Evolutionary conservation across 2,113 vertebrate species (phyloP), one percentile per base, ranked within the genome.

Genomic region (Callocephalon fimbriatum): DNA sequence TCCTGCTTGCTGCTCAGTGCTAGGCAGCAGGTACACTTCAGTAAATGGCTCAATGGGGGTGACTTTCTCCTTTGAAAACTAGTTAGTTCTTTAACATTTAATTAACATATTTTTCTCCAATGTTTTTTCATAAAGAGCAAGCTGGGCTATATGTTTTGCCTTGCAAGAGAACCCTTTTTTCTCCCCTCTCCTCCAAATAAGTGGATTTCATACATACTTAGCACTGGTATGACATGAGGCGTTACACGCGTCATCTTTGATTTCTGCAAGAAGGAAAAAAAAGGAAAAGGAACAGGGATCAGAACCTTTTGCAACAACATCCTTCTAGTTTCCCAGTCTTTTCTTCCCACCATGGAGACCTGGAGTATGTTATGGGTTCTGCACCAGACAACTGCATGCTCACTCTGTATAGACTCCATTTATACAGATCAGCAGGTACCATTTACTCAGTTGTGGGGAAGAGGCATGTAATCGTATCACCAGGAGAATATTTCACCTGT

Each of bases 211-310:
- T 71, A 99, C 99, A 54, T 96, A 99, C 99, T 99, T 99, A 44
- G 99, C 99, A 6, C 99, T 99, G 84, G 98, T 99, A 89, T 99
- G 99, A 95, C 99, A 99, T 0, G 92, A 98, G 18, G 97, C 18
- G 0, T 98, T 98, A 44, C 99, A 99, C 4, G 85, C 74, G 9
- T 98, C 98, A 5, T 98, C 97, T 18, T 97, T 98, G 48, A 99
- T 98, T 82, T 98, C 99, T 99, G 98, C 61, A 98, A 98, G 51
- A 91, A 63, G 75, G 9, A 3, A 7, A 58, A 72, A 95, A 71
- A 14, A n/a, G 6, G 85, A 62, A 59, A 10, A 32, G 56, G 32
- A 91, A 31, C 2, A 12, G 17, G 7, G 4, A 48, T 94, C 75
- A 93, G 65, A 86, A 76, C 3, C 4, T 81, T 89, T 74, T 23